Conservation (phyloP, 2,888 invertebrate species). For the Agriotes lineatus region DNA sequence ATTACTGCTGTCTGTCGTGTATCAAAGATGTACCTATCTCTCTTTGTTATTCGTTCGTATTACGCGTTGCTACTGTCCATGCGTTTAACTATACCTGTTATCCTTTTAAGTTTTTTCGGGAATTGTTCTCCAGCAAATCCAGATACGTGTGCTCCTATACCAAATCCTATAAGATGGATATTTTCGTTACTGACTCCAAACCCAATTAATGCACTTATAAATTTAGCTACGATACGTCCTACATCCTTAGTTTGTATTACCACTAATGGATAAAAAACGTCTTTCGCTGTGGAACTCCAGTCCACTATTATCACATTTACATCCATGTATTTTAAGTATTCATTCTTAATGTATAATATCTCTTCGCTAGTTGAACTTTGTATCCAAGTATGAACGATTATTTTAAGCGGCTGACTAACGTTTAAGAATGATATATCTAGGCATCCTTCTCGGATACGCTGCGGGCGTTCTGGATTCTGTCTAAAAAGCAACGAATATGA, state of each 20-base stretch:
- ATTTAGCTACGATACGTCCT: neutral
- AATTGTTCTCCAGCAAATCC: neutral
- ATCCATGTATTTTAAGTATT: neutral
- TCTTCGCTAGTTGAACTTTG: too few relatives aligned
- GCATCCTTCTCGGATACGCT: too few relatives aligned
- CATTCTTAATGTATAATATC: neutral
- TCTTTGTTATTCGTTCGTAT: too few relatives aligned
- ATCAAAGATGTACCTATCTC: too few relatives aligned
- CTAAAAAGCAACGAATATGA: too few relatives aligned
- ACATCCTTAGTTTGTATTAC: neutral
- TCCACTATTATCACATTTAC: neutral
- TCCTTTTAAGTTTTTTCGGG: neutral
- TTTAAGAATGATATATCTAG: neutral
- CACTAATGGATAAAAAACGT: neutral
- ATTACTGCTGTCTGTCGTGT: too few relatives aligned
- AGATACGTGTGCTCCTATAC: conserved; percentile 1
- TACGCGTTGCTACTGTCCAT: too few relatives aligned
- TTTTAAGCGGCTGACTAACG: neutral
- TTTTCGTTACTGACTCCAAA: neutral
- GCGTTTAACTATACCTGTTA: neutral
- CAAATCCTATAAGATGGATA: neutral
- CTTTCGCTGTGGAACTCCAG: neutral
- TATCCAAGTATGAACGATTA: neutral
- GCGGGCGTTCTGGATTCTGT: too few relatives aligned
- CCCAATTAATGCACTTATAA: neutral